Conservation (phyloP, 64 coral and sea anemone genomes). For the Cladopsammia gracilis region DNA sequence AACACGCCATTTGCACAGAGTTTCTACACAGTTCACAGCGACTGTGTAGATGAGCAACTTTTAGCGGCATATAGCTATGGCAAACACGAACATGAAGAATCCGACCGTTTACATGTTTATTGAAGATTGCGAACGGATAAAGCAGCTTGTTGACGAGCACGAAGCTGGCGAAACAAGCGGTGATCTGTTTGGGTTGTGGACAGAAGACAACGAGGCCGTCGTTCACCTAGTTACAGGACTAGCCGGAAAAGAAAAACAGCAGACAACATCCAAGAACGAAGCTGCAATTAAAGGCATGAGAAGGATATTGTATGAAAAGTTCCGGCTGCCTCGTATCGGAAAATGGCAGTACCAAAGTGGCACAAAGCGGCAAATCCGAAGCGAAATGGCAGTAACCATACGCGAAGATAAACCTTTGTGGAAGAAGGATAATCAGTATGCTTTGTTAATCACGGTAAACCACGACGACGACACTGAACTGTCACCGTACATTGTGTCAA, state of each 20-base stretch:
- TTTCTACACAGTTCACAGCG: background rate
- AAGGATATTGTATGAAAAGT: background rate
- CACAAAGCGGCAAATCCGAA: background rate
- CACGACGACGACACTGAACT: background rate
- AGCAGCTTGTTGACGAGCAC: background rate
- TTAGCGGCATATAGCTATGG: background rate
- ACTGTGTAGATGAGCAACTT: background rate
- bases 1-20: background rate
- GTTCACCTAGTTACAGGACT: constrained; percentile 43
- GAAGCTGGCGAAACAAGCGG: background rate
- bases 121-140: background rate
- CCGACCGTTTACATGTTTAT: constrained; percentile 7
- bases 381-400: background rate
- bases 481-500: background rate
- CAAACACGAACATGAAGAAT: background rate
- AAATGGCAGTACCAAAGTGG: background rate
- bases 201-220: constrained; percentile 61
- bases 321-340: background rate
- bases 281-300: background rate
- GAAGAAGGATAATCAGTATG: too few species aligned
- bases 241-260: background rate
- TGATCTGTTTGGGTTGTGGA: constrained; percentile 77
- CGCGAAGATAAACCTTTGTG: background rate
- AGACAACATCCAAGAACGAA: background rate
- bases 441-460: background rate